These are phyloP conservation scores for Ardeotis arabs DNA, from an alignment of 2,113 vertebrate species.

Conservation along the genomic window DNA sequence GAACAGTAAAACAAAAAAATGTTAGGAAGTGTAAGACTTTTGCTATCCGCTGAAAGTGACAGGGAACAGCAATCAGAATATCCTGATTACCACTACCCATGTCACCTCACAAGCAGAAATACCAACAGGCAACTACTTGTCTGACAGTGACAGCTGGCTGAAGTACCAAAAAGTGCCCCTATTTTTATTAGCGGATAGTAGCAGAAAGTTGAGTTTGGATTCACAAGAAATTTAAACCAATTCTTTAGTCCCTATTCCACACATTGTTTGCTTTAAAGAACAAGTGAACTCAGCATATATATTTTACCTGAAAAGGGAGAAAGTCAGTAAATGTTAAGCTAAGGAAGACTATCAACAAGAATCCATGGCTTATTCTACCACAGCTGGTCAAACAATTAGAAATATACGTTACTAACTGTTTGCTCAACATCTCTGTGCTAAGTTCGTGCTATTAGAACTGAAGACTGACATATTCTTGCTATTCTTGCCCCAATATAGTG, in stretches of 20 bases:
- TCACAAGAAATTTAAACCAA: not conserved
- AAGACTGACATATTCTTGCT: not conserved
- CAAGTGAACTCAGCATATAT: accelerated
- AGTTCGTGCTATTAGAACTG: not conserved
- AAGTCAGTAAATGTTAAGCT: not conserved
- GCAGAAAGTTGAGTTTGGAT: conserved; percentile 33
- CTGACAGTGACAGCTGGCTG: conserved; percentile 65
- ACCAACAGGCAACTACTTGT: conserved; percentile 16
- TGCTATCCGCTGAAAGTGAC: not conserved
- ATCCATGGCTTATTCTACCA: not conserved
- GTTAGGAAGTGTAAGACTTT: not conserved
- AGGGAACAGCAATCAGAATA: not conserved
- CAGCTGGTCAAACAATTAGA: not conserved
- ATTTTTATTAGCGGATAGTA: conserved; percentile 51
- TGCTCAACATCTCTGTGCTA: not conserved
- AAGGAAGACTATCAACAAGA: not conserved
- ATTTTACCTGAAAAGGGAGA: not conserved
- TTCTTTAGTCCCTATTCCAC: not conserved
- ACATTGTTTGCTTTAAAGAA: not conserved
- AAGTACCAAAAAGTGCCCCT: conserved; percentile 48
- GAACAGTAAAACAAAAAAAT: not conserved
- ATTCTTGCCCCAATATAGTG: not conserved
- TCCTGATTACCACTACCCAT: not conserved
- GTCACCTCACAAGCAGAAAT: conserved; percentile 10
- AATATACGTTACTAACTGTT: not conserved